A percentile compares a stretch with the other conserved stretches of the same genome.
Conservation (phyloP, 2,888 invertebrate species). For the Oxystoma pomonae region DNA sequence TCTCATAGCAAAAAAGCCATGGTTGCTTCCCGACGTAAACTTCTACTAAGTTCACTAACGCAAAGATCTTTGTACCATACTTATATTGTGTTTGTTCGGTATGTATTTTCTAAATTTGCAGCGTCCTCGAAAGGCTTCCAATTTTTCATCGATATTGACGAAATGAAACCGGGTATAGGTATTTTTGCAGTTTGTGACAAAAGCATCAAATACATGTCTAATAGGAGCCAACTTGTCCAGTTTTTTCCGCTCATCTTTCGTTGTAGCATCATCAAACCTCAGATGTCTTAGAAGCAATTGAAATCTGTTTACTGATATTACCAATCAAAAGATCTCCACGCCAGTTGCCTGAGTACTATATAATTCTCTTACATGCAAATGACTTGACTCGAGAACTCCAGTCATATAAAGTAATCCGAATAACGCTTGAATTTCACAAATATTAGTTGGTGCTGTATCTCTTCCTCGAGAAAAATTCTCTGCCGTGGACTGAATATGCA, state of each 20-base stretch:
- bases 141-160: constrained; percentile 34
- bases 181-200: constrained; percentile 27
- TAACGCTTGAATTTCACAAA: constrained; percentile 32
- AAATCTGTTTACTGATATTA: constrained; percentile 32
- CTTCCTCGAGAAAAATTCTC: constrained; percentile 27
- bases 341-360: constrained; percentile 32
- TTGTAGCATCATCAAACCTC: constrained; percentile 28
- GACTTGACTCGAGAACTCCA: constrained; percentile 29
- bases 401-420: constrained; percentile 35
- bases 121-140: constrained; percentile 31
- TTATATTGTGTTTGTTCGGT: constrained; percentile 30
- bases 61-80: constrained; percentile 32
- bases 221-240: constrained; percentile 30
- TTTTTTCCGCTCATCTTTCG: constrained; percentile 19
- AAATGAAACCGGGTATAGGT: constrained; percentile 21
- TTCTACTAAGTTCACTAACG: no score
- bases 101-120: no score
- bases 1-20: no score
- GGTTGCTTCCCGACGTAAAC: no score
- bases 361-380: constrained; percentile 28
- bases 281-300: constrained; percentile 26
- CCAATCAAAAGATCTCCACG: constrained; percentile 32
- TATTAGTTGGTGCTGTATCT: constrained; percentile 27
- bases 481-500: constrained; percentile 23
- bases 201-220: constrained; percentile 29